A percentile compares a stretch with the other conserved stretches of the same genome.
phyloP scores from a whole-genome alignment of 1,140 invertebrate species.

The Pogonus chalceus region DNA sequence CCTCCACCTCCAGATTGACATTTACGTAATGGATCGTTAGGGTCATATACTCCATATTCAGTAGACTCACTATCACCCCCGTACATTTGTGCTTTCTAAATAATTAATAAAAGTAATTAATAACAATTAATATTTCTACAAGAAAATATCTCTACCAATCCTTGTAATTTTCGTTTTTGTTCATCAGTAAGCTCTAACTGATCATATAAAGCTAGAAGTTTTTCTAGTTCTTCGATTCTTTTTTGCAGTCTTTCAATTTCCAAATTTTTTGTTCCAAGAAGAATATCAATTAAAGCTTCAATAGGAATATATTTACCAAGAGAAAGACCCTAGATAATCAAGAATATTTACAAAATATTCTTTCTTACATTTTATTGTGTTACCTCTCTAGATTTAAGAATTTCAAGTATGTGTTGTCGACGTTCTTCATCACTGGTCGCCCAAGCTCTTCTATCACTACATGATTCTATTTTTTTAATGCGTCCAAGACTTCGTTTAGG shows the following conservation, averaged over 20 bases:
- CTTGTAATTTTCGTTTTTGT: conserved; percentile 31
- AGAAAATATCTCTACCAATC: neutral
- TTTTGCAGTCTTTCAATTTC: conserved; percentile 37
- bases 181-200: conserved; percentile 34
- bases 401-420: conserved; percentile 35
- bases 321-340: conserved; percentile 13
- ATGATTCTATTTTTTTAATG: conserved; percentile 36
- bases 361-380: neutral
- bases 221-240: conserved; percentile 36
- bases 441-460: conserved; percentile 38
- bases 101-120: neutral
- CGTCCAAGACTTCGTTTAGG: conserved; percentile 35
- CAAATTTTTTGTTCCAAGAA: conserved; percentile 37
- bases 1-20: neutral
- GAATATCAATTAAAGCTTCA: conserved; percentile 37
- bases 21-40: neutral
- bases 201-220: conserved; percentile 34
- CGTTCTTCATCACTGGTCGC: conserved; percentile 35
- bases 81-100: neutral
- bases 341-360: neutral
- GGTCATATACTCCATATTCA: neutral
- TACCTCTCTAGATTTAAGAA: conserved; percentile 26
- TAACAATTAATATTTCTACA: neutral
- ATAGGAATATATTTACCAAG: conserved; percentile 35
- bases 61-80: neutral